These are phyloP conservation scores for Climacteris rufus DNA, from an alignment of 2,113 vertebrate genomes.

Conservation along the genomic window DNA sequence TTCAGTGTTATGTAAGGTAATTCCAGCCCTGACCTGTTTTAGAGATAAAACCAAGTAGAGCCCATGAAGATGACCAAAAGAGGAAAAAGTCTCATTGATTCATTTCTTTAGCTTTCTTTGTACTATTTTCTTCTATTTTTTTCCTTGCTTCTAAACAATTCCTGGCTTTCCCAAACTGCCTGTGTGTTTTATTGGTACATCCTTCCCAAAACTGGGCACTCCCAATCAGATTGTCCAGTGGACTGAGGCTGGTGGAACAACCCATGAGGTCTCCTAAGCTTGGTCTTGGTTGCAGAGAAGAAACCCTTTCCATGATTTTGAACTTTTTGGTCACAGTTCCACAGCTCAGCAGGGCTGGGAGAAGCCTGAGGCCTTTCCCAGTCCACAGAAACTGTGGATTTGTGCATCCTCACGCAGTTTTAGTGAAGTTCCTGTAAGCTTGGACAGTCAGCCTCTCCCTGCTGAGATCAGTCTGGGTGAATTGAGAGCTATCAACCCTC, in stretches of 20 bases:
- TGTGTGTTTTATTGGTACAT: background rate
- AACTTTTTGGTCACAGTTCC: background rate
- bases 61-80: background rate
- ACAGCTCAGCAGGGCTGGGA: background rate
- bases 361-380: background rate
- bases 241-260: background rate
- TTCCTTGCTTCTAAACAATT: background rate
- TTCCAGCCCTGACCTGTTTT: background rate
- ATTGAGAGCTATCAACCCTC: background rate
- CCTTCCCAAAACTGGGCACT: background rate
- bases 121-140: background rate
- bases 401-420: background rate
- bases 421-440: background rate
- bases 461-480: slow-evolving; percentile 14
- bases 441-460: slow-evolving; percentile 17
- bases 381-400: background rate
- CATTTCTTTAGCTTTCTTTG: background rate
- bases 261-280: background rate
- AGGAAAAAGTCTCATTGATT: background rate
- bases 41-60: background rate
- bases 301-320: background rate
- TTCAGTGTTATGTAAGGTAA: background rate
- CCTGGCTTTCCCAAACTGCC: background rate
- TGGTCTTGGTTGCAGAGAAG: background rate
- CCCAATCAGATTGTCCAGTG: background rate